phyloP scores from a whole-genome alignment of 92 coral and sea anemone genomes.

The Muricea muricata region DNA sequence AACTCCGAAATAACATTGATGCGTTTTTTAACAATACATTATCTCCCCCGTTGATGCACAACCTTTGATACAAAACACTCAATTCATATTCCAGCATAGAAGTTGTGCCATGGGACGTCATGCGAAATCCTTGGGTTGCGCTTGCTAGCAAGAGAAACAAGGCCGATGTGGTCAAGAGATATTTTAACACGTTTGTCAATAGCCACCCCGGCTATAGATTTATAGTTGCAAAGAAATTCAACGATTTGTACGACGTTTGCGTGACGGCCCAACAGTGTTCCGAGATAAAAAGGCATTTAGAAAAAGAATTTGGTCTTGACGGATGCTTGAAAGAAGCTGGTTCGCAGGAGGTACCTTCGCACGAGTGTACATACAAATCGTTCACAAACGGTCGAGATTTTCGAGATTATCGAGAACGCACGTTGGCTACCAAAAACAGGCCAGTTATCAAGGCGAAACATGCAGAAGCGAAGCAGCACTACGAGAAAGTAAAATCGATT shows the following conservation, averaged over 20 bases:
- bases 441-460: background rate
- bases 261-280: background rate
- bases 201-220: background rate
- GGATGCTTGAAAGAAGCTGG: background rate
- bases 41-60: too few relatives aligned
- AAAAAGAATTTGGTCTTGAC: background rate
- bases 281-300: background rate
- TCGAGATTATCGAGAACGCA: background rate
- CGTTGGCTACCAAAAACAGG: background rate
- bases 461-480: constrained; percentile 43
- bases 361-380: background rate
- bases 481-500: constrained; percentile 14
- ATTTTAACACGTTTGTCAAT: background rate
- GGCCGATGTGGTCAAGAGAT: background rate
- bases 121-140: background rate
- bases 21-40: too few relatives aligned
- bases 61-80: too few relatives aligned
- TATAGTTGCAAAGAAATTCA: background rate
- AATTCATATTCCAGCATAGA: background rate
- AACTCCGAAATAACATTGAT: too few relatives aligned
- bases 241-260: background rate
- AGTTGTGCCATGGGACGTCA: background rate
- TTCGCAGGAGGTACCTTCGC: background rate
- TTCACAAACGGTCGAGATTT: background rate
- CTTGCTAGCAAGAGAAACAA: background rate